Base-by-base conservation (phyloP, 2,797 vertebrate species). In the Microctenopoma stevenorrisi region DNA sequence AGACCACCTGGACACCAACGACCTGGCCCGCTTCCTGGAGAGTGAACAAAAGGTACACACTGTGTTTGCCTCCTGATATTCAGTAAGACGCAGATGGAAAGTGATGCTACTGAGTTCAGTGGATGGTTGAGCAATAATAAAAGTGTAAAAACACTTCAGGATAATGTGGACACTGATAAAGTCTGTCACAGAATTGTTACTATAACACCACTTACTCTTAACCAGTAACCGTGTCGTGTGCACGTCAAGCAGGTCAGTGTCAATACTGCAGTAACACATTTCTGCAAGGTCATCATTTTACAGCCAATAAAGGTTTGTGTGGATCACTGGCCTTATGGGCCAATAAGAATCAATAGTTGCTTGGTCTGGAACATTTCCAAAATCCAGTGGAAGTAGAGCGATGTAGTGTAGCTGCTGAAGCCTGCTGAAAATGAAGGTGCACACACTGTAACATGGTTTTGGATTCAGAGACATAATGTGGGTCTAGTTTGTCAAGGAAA, bases 1-100 rank as follows among this genome's bases (percentile, higher is more conserved):
- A 86, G 98, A 98, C 86, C 94, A 97, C 87, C 88, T 99, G 14
- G 95, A 97, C 14, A 58, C 92, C 0, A 89, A 94, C 0, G 95
- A 97, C 92, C 81, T 99, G 57, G 90, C 89, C 55, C 95, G 94
- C 68, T 99, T 98, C 81, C 87, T 99, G 70, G 96, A 97, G 91
- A 91, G 74, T 1, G 97, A 99, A 46, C 97, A 99, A 83, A 98
- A 99, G 97, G 98, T 99, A 71, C 15, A 11, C 9, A 3, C 37
- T 10, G 9, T 7, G 4, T 7, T 2, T 4, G 5, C 28, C 28
- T 30, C 5, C 7, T 33, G 7, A 33, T 6, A 33, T 7, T 33
- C 30, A 5, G 30, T 37, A 11, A 37, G 8, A 37, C 11, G 2
- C 6, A 37, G 2, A 44, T 44, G 43, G 16, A 5, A 15, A 16